Evolutionary conservation across 2,113 vertebrate species (phyloP), one percentile per base, ranked within the genome.

Genomic region (Manacus vitellinus): DNA sequence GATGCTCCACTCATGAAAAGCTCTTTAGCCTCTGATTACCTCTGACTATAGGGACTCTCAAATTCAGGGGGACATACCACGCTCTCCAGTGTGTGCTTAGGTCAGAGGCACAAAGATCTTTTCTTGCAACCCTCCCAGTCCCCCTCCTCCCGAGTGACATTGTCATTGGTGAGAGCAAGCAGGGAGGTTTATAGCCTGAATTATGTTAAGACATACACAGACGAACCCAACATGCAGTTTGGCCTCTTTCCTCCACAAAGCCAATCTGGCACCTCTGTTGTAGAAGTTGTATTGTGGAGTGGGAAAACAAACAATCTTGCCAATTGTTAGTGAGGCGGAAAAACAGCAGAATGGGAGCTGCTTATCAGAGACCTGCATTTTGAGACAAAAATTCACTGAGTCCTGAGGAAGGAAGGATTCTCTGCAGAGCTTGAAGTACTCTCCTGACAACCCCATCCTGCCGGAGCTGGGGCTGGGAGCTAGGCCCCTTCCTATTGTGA

Each of bases 321-420:
- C 81, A 73, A 23, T 21, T 85, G 81, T 61, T 82, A 61, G 43
- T 5, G 51, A 18, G 68, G 5, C 14, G 3, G 8, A 5, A 63
- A 39, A 43, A 82, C 39, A 41, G 22, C 52, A 94, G 35, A 86
- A 68, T 28, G 46, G 58, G 51, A 89, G 25, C 67, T 89, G n/a
- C 66, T 94, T 95, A 88, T 96, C 89, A 82, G 81, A 76, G 10
- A 62, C 33, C 35, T 54, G 46, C n/a, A 66, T 71, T 96, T 73
- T 90, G 43, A 88, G 54, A 85, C 43, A 82, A 91, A 89, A 91
- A 79, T 9, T 55, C 63, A 56, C 43, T n/a, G 63, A 76, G 89
- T 85, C 85, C 71, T 56, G 85, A 90, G 82, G 51, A 95, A 94
- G 92, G 89, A 96, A 95, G 54, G 58, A 85, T 92, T 82, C 63